These are phyloP conservation scores for Meteorus sp. DNA, from an alignment of 1,140 invertebrate genomes.

Conservation along the genomic window DNA sequence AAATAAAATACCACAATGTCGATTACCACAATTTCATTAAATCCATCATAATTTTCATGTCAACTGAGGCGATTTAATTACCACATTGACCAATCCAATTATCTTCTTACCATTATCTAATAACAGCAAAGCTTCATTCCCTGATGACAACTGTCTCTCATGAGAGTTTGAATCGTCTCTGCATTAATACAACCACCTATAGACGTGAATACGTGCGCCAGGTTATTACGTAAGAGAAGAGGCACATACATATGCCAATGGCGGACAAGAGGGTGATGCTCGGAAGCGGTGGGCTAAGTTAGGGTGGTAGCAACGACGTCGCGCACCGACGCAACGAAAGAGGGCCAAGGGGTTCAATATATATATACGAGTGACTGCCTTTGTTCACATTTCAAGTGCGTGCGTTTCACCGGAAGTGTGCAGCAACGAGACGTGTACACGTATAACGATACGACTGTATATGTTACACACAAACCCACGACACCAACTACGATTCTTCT, in stretches of 20 bases:
- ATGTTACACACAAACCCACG: background rate
- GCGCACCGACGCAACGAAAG: slow-evolving; percentile 8
- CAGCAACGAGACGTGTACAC: background rate
- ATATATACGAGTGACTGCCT: no score
- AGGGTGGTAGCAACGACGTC: no score
- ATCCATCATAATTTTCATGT: background rate
- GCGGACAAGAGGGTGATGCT: slow-evolving; percentile 1
- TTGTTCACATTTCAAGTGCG: slow-evolving; percentile 47
- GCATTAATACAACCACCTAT: background rate
- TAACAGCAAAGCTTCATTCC: background rate
- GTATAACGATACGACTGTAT: background rate
- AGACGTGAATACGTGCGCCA: background rate
- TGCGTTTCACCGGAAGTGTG: slow-evolving; percentile 33
- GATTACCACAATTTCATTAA: no score
- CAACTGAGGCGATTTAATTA: background rate
- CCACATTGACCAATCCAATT: slow-evolving; percentile 1
- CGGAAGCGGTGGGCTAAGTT: background rate
- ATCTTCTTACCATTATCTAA: background rate
- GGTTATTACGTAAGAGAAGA: background rate
- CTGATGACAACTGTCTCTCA: slow-evolving; percentile 3
- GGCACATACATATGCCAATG: background rate
- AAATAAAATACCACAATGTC: no score
- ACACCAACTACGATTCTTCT: background rate
- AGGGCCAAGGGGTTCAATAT: slow-evolving; percentile 14
- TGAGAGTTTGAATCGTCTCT: background rate